These are phyloP conservation scores for Smithornis capensis DNA, from an alignment of 2,113 vertebrate genomes.

Conservation along the genomic window DNA sequence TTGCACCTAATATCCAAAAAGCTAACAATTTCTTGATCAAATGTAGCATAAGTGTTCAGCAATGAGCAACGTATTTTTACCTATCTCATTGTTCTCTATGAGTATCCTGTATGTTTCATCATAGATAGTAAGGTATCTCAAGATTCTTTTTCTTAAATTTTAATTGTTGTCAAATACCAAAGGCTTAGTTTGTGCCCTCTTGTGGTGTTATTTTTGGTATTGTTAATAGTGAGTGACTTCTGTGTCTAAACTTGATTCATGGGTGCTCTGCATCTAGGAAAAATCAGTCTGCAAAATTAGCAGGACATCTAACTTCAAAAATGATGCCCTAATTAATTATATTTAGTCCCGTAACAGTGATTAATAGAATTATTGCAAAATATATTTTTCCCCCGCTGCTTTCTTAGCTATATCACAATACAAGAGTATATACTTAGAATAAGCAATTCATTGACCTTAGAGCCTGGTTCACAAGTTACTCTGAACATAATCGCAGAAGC, in stretches of 20 bases:
- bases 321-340: neutral
- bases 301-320: neutral
- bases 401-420: neutral
- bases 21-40: conserved; percentile 25
- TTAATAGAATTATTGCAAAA: neutral
- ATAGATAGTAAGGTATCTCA: neutral
- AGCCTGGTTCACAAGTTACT: neutral
- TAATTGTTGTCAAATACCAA: conserved; percentile 44
- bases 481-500: neutral
- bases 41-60: conserved; percentile 67
- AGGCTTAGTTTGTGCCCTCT: conserved; percentile 15
- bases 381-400: neutral
- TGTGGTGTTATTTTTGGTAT: conserved; percentile 1
- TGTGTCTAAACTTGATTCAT: neutral
- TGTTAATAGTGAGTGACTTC: neutral
- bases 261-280: conserved; percentile 16
- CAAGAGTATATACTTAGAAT: neutral
- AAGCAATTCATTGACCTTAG: neutral
- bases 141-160: neutral
- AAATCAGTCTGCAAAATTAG: conserved; percentile 9
- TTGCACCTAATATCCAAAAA: conserved; percentile 58
- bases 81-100: conserved; percentile 22
- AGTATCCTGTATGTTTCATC: conserved; percentile 13
- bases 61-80: conserved; percentile 38
- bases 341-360: neutral